Conservation (phyloP, 2,888 invertebrate species). For the Tipula vernalis region DNA sequence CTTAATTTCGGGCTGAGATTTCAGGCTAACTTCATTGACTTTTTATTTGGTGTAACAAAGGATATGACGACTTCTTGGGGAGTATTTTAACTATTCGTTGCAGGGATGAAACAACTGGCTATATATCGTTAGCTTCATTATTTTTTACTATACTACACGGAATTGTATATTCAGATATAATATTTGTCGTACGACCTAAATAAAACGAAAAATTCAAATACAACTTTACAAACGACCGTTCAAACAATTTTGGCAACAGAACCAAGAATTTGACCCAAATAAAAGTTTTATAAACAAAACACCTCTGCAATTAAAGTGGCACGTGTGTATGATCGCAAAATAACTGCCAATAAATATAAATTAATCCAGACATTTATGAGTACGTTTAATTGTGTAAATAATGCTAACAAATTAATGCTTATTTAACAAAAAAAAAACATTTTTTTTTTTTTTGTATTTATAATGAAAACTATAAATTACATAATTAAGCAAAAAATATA, state of each 20-base stretch:
- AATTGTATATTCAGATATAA: too few relatives aligned
- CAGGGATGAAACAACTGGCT: too few relatives aligned
- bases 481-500: background rate
- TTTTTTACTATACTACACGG: too few relatives aligned
- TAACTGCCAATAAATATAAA: background rate
- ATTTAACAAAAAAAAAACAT: constrained; percentile 4
- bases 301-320: background rate
- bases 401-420: background rate
- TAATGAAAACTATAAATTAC: background rate
- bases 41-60: too few relatives aligned
- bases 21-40: too few relatives aligned
- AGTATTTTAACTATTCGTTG: too few relatives aligned
- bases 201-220: background rate
- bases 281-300: background rate
- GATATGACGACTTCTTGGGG: too few relatives aligned
- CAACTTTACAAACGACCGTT: background rate
- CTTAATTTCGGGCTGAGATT: too few relatives aligned
- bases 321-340: background rate
- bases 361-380: background rate
- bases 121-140: too few relatives aligned
- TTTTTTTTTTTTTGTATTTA: background rate
- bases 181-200: background rate
- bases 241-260: background rate
- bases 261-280: background rate
- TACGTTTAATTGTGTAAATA: background rate